phyloP scores from a whole-genome alignment of 2,797 vertebrate genomes.

The Urophycis tenuis region DNA sequence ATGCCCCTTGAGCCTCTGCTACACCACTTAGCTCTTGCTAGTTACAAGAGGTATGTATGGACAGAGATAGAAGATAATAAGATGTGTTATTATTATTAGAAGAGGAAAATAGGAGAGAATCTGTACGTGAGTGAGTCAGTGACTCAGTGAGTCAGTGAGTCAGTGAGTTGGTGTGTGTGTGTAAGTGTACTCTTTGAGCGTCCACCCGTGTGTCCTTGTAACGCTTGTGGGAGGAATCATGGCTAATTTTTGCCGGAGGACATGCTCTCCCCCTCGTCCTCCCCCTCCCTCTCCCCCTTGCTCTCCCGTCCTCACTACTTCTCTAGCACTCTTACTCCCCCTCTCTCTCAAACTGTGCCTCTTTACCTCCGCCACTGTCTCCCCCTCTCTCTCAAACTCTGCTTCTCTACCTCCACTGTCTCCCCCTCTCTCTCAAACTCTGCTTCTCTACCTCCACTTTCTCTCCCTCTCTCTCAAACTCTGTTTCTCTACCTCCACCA shows the following conservation, averaged over 20 bases:
- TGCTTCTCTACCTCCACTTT: background rate
- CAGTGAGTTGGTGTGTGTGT: conserved; percentile 21
- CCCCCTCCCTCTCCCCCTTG: background rate
- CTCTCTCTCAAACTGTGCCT: too few relatives aligned
- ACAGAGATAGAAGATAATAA: conserved; percentile 14
- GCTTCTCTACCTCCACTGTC: too few relatives aligned
- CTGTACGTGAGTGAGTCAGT: background rate
- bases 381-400: background rate
- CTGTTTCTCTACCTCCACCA: background rate
- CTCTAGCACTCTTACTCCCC: background rate
- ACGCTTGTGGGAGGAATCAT: conserved; percentile 59
- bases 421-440: background rate
- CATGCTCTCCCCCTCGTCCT: conserved; percentile 34
- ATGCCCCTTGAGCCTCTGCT: background rate
- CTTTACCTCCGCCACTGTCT: too few relatives aligned
- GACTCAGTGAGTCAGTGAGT: background rate
- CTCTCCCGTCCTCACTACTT: conserved; percentile 26
- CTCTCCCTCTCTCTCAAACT: too few relatives aligned
- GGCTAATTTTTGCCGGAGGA: conserved; percentile 70
- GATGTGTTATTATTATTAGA: too few relatives aligned
- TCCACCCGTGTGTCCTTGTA: conserved; percentile 55
- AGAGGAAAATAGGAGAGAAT: conserved; percentile 9
- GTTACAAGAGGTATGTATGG: conserved; percentile 25
- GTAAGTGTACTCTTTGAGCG: conserved; percentile 12
- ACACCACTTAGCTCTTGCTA: conserved; percentile 6